These are phyloP conservation scores for Scaptomyza cyrtandrae DNA, from an alignment of 2,888 invertebrate genomes.

Conservation along the genomic window DNA sequence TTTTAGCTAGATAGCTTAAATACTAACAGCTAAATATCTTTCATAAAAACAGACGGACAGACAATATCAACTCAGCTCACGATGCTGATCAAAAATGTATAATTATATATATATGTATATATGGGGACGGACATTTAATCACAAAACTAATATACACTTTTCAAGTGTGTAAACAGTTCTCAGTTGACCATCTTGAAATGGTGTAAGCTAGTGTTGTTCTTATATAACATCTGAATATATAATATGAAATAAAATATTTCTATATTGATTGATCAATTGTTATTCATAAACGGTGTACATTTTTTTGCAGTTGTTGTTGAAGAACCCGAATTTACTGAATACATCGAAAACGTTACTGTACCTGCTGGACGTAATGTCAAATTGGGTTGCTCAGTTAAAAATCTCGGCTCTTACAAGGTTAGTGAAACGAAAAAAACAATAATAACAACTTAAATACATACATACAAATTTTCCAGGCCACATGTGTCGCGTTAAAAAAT, in stretches of 20 bases:
- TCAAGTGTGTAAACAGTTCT: too few relatives aligned
- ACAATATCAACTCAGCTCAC: too few relatives aligned
- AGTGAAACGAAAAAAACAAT: slow-evolving; percentile 67
- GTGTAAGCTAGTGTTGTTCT: neutral
- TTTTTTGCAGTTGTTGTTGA: slow-evolving; percentile 89
- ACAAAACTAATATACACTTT: too few relatives aligned
- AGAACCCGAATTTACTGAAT: slow-evolving; percentile 95
- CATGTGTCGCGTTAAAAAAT: too few relatives aligned
- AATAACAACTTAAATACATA: neutral
- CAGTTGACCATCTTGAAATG: neutral
- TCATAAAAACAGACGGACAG: too few relatives aligned
- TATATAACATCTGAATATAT: neutral
- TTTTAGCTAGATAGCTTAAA: too few relatives aligned
- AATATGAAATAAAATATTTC: neutral
- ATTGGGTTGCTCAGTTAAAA: slow-evolving; percentile 95
- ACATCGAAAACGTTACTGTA: slow-evolving; percentile 94
- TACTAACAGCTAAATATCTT: too few relatives aligned
- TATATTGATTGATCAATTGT: slow-evolving; percentile 6
- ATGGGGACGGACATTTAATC: too few relatives aligned
- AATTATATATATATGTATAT: too few relatives aligned
- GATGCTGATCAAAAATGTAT: too few relatives aligned
- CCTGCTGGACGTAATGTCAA: slow-evolving; percentile 93
- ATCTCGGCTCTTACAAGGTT: slow-evolving; percentile 96
- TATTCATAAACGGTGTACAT: slow-evolving; percentile 21
- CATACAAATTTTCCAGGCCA: too few relatives aligned